phyloP scores from a whole-genome alignment of 2,797 vertebrate genomes.

The Masticophis lateralis region DNA sequence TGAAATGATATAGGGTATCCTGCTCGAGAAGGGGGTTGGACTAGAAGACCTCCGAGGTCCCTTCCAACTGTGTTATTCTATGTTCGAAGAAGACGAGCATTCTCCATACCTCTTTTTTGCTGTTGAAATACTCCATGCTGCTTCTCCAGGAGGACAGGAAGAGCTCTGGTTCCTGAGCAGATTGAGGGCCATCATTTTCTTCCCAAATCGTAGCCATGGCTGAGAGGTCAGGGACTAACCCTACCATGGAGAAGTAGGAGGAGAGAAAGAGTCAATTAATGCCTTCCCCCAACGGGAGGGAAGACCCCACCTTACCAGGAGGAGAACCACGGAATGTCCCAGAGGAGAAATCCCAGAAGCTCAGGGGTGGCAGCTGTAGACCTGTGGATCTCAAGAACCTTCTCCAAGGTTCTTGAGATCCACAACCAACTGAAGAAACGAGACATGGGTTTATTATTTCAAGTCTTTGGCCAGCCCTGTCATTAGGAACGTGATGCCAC shows the following conservation, averaged over 20 bases:
- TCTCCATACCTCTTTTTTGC: conserved; percentile 11
- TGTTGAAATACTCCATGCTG: conserved; percentile 23
- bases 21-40: too few relatives aligned
- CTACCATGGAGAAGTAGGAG: not conserved
- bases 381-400: too few relatives aligned
- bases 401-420: not conserved
- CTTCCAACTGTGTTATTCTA: too few relatives aligned
- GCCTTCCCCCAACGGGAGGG: too few relatives aligned
- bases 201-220: conserved; percentile 29
- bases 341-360: not conserved
- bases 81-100: too few relatives aligned
- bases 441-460: too few relatives aligned
- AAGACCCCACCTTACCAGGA: too few relatives aligned
- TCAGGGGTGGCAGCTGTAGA: not conserved
- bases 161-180: not conserved
- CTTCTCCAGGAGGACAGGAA: conserved; percentile 15
- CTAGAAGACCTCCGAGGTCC: too few relatives aligned
- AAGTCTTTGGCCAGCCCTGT: not conserved
- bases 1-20: too few relatives aligned
- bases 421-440: not conserved
- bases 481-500: not conserved
- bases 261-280: not conserved
- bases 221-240: conserved; percentile 16
- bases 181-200: not conserved
- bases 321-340: too few relatives aligned